Evolutionary conservation across 2,888 invertebrate species (phyloP).

Genomic region (Platycheirus albimanus): DNA sequence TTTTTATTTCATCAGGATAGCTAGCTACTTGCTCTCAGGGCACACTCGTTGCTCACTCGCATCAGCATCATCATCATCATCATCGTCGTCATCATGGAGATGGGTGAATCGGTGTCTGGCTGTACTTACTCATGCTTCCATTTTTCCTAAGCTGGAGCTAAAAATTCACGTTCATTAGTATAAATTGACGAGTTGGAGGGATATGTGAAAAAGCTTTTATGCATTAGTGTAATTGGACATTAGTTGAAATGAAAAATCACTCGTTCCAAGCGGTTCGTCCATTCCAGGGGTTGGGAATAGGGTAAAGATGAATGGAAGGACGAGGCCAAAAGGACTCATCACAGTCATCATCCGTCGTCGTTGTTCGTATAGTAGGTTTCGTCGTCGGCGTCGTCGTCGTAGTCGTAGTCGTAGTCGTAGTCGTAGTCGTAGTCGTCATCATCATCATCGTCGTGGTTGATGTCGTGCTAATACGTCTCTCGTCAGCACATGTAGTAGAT

Average conservation of each 20-base stretch:
- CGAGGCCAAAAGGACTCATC: constrained; percentile 27
- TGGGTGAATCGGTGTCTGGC: constrained; percentile 67
- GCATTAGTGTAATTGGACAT: constrained; percentile 78
- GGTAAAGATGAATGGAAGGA: constrained; percentile 5
- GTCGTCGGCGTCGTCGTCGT: constrained; percentile 32
- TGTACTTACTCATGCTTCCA: constrained; percentile 54
- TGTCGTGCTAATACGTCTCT: constrained; percentile 56
- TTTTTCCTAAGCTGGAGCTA: constrained; percentile 67
- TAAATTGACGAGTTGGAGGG: constrained; percentile 76
- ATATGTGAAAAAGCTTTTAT: constrained; percentile 77
- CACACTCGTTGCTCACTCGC: constrained; percentile 6
- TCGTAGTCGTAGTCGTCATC: constrained; percentile 18
- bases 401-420: constrained; percentile 55
- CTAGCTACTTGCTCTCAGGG: constrained; percentile 47
- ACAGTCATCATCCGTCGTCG: constrained; percentile 49
- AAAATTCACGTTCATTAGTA: constrained; percentile 76
- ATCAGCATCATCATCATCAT: constrained; percentile 21
- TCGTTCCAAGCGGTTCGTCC: constrained; percentile 72
- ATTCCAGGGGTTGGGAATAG: constrained; percentile 51
- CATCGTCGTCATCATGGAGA: constrained; percentile 22
- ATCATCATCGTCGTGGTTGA: constrained; percentile 53
- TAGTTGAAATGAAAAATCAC: constrained; percentile 78
- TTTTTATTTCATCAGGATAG: constrained; percentile 37
- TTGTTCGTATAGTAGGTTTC: constrained; percentile 18
- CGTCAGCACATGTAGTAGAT: neutral